These are phyloP conservation scores for Myrmecobius fasciatus DNA, from an alignment of 2,113 vertebrate genomes.

Conservation along the genomic window DNA sequence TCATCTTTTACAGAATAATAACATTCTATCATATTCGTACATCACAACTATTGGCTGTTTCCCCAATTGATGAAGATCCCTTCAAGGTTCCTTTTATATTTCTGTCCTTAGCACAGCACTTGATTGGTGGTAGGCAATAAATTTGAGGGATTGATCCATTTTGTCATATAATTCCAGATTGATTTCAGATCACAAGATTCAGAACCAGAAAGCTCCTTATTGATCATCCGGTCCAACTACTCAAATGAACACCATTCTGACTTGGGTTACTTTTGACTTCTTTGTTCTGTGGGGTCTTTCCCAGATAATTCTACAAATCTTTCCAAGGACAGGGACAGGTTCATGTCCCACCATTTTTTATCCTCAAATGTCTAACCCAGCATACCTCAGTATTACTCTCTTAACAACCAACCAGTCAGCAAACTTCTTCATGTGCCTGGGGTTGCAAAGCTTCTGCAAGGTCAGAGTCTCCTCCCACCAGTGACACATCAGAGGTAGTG, in stretches of 20 bases:
- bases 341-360: neutral
- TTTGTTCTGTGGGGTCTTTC: neutral
- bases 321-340: neutral
- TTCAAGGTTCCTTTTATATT: neutral
- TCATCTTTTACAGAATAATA: neutral
- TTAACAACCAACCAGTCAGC: neutral
- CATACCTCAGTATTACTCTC: neutral
- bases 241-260: neutral
- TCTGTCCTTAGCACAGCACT: neutral
- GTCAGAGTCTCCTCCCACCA: neutral
- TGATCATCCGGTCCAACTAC: neutral
- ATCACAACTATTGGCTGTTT: neutral
- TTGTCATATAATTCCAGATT: neutral
- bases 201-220: neutral
- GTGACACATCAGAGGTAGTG: neutral
- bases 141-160: neutral
- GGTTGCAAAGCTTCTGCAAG: neutral
- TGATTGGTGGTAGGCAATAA: neutral
- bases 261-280: neutral
- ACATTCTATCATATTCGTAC: neutral
- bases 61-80: neutral
- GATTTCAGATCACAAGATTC: neutral
- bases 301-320: neutral
- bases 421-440: neutral
- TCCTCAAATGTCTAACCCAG: neutral